phyloP scores from a whole-genome alignment of 2,888 invertebrate genomes.

The Helicoverpa assulta region DNA sequence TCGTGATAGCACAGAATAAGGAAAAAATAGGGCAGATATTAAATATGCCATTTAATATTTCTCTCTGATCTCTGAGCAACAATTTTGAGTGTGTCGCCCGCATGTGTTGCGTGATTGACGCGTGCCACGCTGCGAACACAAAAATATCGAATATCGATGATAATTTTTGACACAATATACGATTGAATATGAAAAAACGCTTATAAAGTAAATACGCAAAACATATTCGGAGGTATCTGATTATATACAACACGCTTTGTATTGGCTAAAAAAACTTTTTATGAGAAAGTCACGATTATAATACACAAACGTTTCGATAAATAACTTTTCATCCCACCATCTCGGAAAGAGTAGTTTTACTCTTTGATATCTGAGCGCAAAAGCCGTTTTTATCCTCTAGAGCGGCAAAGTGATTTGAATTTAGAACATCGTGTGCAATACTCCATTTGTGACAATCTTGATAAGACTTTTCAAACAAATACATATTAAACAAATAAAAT shows the following conservation, averaged over 20 bases:
- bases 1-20: slow-evolving; percentile 44
- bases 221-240: slow-evolving; percentile 21
- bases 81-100: slow-evolving; percentile 81
- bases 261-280: slow-evolving; percentile 12
- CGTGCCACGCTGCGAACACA: slow-evolving; percentile 70
- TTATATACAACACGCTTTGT: slow-evolving; percentile 9
- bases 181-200: slow-evolving; percentile 27
- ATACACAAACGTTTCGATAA: slow-evolving; percentile 20
- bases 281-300: slow-evolving; percentile 2
- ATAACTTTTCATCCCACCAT: too few species aligned
- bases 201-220: slow-evolving; percentile 26
- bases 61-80: slow-evolving; percentile 77
- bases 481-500: too few species aligned
- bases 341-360: too few species aligned
- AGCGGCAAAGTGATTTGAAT: too few species aligned
- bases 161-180: slow-evolving; percentile 63
- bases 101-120: slow-evolving; percentile 84
- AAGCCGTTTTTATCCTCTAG: too few species aligned
- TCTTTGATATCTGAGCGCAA: too few species aligned
- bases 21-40: slow-evolving; percentile 67
- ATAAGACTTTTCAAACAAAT: too few species aligned
- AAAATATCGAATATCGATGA: slow-evolving; percentile 71
- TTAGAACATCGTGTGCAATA: too few species aligned
- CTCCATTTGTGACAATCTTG: too few species aligned
- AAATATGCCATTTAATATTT: slow-evolving; percentile 76